Conservation (phyloP, 2,797 vertebrate genomes). For the Takifugu ocellatus region DNA sequence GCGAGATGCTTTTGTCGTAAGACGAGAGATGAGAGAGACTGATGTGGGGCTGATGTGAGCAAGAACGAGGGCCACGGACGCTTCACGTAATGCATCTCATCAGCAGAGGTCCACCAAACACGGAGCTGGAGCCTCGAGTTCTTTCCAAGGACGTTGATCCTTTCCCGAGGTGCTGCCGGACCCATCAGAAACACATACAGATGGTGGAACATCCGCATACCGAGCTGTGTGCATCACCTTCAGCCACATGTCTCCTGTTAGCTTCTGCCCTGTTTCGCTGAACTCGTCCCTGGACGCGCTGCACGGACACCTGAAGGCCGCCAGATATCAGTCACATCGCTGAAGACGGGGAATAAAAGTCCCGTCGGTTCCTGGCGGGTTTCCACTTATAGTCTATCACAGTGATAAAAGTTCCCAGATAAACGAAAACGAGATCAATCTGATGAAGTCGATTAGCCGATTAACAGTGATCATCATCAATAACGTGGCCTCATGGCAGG, state of each 20-base stretch:
- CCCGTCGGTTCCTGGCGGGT: too few relatives aligned
- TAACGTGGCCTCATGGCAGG: too few relatives aligned
- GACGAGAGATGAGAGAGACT: constrained; percentile 6
- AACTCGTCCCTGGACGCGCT: constrained; percentile 22
- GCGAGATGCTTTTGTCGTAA: constrained; percentile 25
- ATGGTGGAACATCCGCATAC: constrained; percentile 21
- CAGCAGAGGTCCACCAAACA: too few relatives aligned
- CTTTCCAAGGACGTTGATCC: constrained; percentile 16
- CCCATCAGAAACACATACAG: constrained; percentile 23
- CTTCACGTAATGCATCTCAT: constrained; percentile 16
- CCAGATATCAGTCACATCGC: constrained; percentile 6
- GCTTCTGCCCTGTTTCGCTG: constrained; percentile 22
- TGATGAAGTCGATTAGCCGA: too few relatives aligned
- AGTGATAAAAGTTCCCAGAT: too few relatives aligned
- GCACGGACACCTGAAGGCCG: constrained; percentile 25
- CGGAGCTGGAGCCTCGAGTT: too few relatives aligned
- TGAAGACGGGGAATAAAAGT: constrained; percentile 4
- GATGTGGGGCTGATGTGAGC: constrained; percentile 23
- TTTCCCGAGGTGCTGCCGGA: constrained; percentile 25
- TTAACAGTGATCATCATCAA: too few relatives aligned
- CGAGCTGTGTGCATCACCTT: constrained; percentile 22
- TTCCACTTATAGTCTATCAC: too few relatives aligned
- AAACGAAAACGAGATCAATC: too few relatives aligned
- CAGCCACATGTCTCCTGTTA: constrained; percentile 41
- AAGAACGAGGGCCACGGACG: constrained; percentile 4